Evolutionary conservation across 2,797 vertebrate genomes (phyloP).

Genomic region (Urosaurus nigricauda): DNA sequence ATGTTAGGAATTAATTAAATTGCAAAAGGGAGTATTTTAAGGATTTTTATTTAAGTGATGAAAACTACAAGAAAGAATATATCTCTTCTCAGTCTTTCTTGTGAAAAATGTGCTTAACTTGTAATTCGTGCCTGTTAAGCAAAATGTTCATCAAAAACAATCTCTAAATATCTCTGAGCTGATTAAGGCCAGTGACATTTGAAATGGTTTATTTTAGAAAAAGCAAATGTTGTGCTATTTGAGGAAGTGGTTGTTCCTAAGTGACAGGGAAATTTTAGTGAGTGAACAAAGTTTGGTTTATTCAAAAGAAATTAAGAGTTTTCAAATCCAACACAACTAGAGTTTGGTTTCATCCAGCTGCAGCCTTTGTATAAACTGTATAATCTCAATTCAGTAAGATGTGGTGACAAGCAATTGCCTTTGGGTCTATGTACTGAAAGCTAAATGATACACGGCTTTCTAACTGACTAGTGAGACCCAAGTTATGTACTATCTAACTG

Average conservation of each 20-base stretch:
- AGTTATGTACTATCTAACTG: neutral
- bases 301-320: neutral
- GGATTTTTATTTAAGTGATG: neutral
- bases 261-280: neutral
- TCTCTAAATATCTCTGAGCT: conserved; percentile 53
- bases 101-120: conserved; percentile 28
- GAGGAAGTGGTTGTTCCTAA: neutral
- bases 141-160: conserved; percentile 38
- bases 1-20: neutral
- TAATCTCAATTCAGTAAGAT: neutral
- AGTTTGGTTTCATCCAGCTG: neutral
- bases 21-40: neutral
- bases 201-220: conserved; percentile 46
- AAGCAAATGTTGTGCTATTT: conserved; percentile 25
- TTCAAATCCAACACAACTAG: neutral
- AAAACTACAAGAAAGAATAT: conserved; percentile 45
- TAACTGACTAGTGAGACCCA: neutral
- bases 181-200: conserved; percentile 59
- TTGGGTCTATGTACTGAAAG: neutral
- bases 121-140: conserved; percentile 45
- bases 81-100: conserved; percentile 55
- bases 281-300: neutral
- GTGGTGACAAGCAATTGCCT: neutral
- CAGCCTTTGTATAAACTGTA: neutral
- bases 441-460: neutral